Base-by-base conservation (phyloP, 2,888 invertebrate species). In the Macrophya alboannulata region DNA sequence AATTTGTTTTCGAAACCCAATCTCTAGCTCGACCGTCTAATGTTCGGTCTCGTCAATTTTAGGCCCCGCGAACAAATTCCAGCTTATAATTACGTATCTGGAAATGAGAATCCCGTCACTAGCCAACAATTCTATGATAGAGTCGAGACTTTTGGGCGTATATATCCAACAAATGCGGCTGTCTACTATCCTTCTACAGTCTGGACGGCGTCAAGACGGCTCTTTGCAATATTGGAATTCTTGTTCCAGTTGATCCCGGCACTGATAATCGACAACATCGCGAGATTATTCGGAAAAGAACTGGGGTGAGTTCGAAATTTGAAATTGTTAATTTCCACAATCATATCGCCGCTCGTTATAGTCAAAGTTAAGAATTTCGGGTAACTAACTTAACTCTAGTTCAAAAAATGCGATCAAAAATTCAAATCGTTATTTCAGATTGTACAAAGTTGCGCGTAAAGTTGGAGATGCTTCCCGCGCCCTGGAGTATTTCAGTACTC, bases 221-320 rank as follows among this genome's bases (percentile, higher is more conserved):
- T 95, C 5, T 97, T 97, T 89, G 93, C 95, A 87, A 88, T 97
- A 9, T 95, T 96, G 2, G 94, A 96, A 15, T 95, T 97, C 90
- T 95, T 97, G 91, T 95, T 96, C 0, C 97, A 97, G 90, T 94
- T 95, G 21, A 91, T 97, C 21, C 97, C 97, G 0, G 97, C 97
- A 0, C 96, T 97, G 88, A 94, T 97, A 74, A 95, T 97, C 0
- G 97, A 97, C 90, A 93, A 96, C 31, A 89, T 97, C 9, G 92
- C 97, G 89, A 93, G 95, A 17, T 86, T 97, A 25, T 94, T 95
- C 86, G 95, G 96, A 6, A 95, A 96, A 89, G 96, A 96, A 93
- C 96, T 95, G 89, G 97, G 96, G 98, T 98, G 94, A 96, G 97
- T 95, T 87, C 71, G 9, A 9, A 85, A 76, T 55, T 8, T 0